Evolutionary conservation across 2,113 vertebrate species (phyloP).

Genomic region (Pionites leucogaster): DNA sequence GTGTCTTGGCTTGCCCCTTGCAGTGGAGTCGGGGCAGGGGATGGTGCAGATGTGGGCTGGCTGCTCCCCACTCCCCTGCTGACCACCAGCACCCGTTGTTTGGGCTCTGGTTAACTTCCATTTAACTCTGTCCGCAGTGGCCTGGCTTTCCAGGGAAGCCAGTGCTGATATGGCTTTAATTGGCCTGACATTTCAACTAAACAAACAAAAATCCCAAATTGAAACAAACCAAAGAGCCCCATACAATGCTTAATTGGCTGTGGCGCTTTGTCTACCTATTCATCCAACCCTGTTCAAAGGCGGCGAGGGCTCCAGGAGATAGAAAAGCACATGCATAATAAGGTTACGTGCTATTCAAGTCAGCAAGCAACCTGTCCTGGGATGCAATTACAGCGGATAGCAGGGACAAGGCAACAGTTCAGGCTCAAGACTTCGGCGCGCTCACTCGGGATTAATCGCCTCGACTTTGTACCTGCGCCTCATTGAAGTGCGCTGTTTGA

Average conservation of each 20-base stretch:
- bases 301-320: constrained; percentile 2
- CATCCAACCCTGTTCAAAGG: constrained; percentile 45
- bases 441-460: background rate
- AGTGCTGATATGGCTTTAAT: constrained; percentile 62
- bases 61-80: background rate
- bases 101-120: background rate
- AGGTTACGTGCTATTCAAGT: constrained; percentile 50
- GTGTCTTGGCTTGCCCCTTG: accelerated
- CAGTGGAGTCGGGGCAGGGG: accelerated
- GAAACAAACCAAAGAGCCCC: constrained; percentile 70
- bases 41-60: accelerated
- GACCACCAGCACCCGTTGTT: background rate
- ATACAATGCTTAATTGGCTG: constrained; percentile 58
- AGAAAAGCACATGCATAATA: constrained; percentile 46
- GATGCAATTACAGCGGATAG: constrained; percentile 1
- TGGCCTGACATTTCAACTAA: constrained; percentile 75
- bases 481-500: constrained; percentile 51
- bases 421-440: background rate
- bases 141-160: constrained; percentile 10
- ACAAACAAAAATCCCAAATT: constrained; percentile 70
- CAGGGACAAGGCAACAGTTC: background rate
- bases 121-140: background rate
- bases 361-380: constrained; percentile 28
- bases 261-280: constrained; percentile 25
- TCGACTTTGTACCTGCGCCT: constrained; percentile 53